Conservation (phyloP, 2,888 invertebrate species). For the Prostheceraeus crozeri region DNA sequence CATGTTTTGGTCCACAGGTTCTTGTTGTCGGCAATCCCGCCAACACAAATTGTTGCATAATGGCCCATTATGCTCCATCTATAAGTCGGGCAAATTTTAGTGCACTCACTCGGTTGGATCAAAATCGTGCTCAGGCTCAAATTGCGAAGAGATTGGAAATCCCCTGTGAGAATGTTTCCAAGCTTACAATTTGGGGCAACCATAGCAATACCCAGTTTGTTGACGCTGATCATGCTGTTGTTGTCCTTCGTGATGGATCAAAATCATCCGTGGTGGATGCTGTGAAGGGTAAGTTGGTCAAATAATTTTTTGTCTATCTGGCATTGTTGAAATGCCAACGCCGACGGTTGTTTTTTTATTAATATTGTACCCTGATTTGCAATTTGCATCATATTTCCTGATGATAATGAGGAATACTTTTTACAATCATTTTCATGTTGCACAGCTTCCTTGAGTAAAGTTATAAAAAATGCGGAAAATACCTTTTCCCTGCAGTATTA, state of each 20-base stretch:
- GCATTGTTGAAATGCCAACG: too few species aligned
- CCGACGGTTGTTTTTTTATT: too few species aligned
- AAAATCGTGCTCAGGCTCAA: constrained; percentile 88
- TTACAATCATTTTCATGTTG: too few species aligned
- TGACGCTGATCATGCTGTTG: constrained; percentile 65
- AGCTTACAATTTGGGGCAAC: constrained; percentile 88
- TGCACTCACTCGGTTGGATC: constrained; percentile 94
- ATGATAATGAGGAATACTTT: too few species aligned
- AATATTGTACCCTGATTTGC: too few species aligned
- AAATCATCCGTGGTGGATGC: constrained; percentile 55
- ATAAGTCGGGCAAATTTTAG: constrained; percentile 92
- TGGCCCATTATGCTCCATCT: constrained; percentile 79
- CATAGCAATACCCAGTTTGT: constrained; percentile 98
- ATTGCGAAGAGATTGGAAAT: constrained; percentile 51
- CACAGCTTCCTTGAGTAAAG: too few species aligned
- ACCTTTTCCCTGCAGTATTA: too few species aligned
- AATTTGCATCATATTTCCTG: too few species aligned
- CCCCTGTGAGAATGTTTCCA: constrained; percentile 34
- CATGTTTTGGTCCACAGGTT: constrained; percentile 49
- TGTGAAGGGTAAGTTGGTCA: too few species aligned
- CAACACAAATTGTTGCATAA: constrained; percentile 93
- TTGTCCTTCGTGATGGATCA: constrained; percentile 45
- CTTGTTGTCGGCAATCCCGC: constrained; percentile 98
- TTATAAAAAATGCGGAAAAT: too few species aligned
- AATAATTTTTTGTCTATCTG: too few species aligned